Percentiles rank a stretch among this genome's conserved stretches.
Conservation (phyloP, 2,888 invertebrate species). For the Calephelis perditalis region DNA sequence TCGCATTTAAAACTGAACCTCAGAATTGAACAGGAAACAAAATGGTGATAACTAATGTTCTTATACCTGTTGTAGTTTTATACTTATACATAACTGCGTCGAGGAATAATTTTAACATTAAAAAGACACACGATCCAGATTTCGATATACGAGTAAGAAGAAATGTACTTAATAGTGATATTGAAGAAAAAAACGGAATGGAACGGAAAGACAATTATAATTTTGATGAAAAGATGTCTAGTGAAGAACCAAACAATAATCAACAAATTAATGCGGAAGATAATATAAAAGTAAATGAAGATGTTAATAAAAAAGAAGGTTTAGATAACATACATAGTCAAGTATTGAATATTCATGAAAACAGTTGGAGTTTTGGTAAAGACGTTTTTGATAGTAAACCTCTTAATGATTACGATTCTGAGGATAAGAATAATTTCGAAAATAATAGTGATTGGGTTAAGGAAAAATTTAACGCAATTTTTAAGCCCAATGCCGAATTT, state of each 20-base stretch:
- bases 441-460: not conserved
- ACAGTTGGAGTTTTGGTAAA: too few relatives aligned
- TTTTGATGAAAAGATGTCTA: too few relatives aligned
- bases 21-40: not conserved
- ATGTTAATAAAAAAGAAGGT: not conserved
- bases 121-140: not conserved
- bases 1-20: not conserved
- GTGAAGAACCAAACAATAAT: not conserved
- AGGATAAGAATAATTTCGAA: not conserved
- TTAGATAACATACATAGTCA: not conserved
- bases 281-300: not conserved
- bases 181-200: not conserved
- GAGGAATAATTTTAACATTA: conserved; percentile 1
- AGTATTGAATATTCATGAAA: too few relatives aligned
- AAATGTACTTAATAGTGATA: not conserved
- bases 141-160: conserved; percentile 1
- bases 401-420: too few relatives aligned
- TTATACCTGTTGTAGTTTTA: not conserved
- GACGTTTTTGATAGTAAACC: too few relatives aligned
- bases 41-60: not conserved
- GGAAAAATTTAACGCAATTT: not conserved
- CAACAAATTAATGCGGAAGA: not conserved
- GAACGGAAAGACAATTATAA: too few relatives aligned
- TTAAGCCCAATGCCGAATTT: not conserved
- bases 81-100: not conserved